Conservation (phyloP, 2,888 invertebrate species). For the Camptogramma bilineatum region DNA sequence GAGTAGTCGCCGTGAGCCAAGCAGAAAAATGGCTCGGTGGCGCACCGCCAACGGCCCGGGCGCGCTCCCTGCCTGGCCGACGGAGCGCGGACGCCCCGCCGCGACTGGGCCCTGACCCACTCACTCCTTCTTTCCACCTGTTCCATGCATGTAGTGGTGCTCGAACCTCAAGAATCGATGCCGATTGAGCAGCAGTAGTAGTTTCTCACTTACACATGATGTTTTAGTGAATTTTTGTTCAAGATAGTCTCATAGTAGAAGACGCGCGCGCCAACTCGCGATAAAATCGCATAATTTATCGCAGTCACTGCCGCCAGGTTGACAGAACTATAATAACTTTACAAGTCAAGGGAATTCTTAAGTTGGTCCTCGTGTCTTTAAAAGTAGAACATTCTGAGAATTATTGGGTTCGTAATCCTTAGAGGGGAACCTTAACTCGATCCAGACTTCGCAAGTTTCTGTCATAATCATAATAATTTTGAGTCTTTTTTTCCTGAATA, state of each 20-base stretch:
- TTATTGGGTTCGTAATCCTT: background rate
- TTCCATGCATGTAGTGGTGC: conserved; percentile 14
- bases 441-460: background rate
- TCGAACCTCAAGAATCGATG: background rate
- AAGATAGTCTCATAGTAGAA: conserved; percentile 31
- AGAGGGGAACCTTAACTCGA: background rate
- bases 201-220: background rate
- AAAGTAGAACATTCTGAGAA: background rate
- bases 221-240: conserved; percentile 11
- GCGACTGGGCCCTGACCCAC: conserved; percentile 55
- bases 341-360: conserved; percentile 51
- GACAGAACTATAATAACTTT: conserved; percentile 65
- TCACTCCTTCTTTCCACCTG: conserved; percentile 26
- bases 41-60: conserved; percentile 63
- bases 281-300: conserved; percentile 42
- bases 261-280: conserved; percentile 44
- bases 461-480: too few relatives aligned
- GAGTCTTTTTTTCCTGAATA: background rate
- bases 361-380: background rate
- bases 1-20: conserved; percentile 79
- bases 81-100: conserved; percentile 43
- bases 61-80: conserved; percentile 31
- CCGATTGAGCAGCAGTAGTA: conserved; percentile 9
- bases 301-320: conserved; percentile 43
- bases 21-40: conserved; percentile 64